These are phyloP conservation scores for Paratilapia polleni DNA, from an alignment of 2,113 vertebrate genomes.

Conservation along the genomic window DNA sequence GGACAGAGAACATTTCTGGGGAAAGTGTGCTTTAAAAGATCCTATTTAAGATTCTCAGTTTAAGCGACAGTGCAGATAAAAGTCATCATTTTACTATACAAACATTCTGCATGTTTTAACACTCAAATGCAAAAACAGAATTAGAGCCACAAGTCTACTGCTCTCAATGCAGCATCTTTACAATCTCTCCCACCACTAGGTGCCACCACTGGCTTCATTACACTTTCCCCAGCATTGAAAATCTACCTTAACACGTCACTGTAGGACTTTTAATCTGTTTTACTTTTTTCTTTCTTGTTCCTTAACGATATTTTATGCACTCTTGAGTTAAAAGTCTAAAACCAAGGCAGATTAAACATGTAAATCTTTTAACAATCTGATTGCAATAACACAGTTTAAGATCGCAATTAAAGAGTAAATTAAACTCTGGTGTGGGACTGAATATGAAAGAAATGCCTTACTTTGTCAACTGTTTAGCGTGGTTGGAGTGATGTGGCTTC, in stretches of 20 bases:
- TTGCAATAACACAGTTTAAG: too few species aligned
- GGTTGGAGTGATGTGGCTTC: conserved; percentile 41
- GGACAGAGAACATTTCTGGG: not conserved
- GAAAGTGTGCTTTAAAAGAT: not conserved
- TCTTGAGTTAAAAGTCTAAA: not conserved
- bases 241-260: not conserved
- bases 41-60: not conserved
- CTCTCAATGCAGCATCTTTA: conserved; percentile 24
- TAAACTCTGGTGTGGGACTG: not conserved
- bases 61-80: not conserved
- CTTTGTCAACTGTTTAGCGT: conserved; percentile 8
- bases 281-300: not conserved
- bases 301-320: not conserved
- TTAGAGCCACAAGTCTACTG: not conserved
- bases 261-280: not conserved
- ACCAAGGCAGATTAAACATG: not conserved
- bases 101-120: not conserved
- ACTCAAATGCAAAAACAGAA: not conserved
- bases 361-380: not conserved
- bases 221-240: not conserved
- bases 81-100: not conserved
- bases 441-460: not conserved
- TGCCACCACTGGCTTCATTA: conserved; percentile 69
- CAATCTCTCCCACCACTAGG: conserved; percentile 70
- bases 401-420: not conserved